phyloP scores from a whole-genome alignment of 2,113 vertebrate genomes.

The Lamprotornis superbus region DNA sequence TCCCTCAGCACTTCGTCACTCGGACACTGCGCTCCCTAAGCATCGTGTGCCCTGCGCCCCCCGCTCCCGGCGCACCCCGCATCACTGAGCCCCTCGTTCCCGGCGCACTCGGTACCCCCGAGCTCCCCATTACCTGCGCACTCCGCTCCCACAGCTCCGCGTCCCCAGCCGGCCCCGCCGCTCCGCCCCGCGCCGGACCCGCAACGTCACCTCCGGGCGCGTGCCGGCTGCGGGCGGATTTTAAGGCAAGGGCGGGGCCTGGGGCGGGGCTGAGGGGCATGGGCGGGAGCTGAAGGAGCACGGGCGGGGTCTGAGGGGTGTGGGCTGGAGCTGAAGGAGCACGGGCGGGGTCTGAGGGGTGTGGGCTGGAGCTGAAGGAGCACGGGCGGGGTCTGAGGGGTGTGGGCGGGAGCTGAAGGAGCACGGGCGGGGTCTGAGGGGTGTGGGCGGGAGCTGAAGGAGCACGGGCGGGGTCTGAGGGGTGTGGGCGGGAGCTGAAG shows the following conservation, averaged over 20 bases:
- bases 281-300: too few species aligned
- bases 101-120: too few species aligned
- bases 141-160: neutral
- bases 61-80: rapidly evolving
- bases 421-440: too few species aligned
- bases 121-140: neutral
- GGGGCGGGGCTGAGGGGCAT: too few species aligned
- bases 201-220: neutral
- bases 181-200: neutral
- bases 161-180: neutral
- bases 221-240: neutral
- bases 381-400: too few species aligned
- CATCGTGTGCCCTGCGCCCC: neutral
- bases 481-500: too few species aligned
- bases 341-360: too few species aligned
- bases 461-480: too few species aligned
- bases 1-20: neutral
- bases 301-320: neutral
- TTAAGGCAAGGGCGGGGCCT: neutral
- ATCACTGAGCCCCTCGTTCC: rapidly evolving
- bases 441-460: too few species aligned
- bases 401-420: too few species aligned
- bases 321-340: too few species aligned
- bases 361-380: too few species aligned
- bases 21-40: neutral